A percentile compares a stretch with the other conserved stretches of the same genome.
Evolutionary conservation across 2,797 vertebrate genomes (phyloP).

Genomic region (Coregonus ussuriensis): DNA sequence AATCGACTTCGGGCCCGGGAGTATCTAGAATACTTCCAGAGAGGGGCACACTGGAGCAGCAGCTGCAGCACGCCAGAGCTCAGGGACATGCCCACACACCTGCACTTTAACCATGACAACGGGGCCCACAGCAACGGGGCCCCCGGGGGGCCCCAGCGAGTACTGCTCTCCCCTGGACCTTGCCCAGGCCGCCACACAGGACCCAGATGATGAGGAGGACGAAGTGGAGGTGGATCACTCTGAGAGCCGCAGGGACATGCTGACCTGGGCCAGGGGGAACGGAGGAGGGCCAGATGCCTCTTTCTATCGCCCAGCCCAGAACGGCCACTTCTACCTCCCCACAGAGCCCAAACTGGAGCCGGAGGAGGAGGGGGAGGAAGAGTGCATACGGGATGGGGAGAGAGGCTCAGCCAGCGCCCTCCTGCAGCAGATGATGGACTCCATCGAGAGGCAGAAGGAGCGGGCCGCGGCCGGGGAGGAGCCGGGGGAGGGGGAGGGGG

Average conservation of each 20-base stretch:
- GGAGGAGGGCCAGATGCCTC: constrained; percentile 69
- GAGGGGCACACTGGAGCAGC: constrained; percentile 84
- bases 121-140: constrained; percentile 84
- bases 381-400: constrained; percentile 69
- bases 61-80: constrained; percentile 86
- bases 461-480: constrained; percentile 80
- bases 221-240: constrained; percentile 80
- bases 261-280: constrained; percentile 68
- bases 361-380: constrained; percentile 67
- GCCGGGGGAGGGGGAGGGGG: constrained; percentile 85
- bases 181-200: constrained; percentile 69
- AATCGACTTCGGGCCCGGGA: constrained; percentile 91
- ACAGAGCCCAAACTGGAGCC: constrained; percentile 73
- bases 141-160: constrained; percentile 68
- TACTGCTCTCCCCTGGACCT: constrained; percentile 78
- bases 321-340: constrained; percentile 87
- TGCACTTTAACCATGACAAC: constrained; percentile 83
- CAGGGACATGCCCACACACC: constrained; percentile 81
- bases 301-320: constrained; percentile 85
- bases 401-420: constrained; percentile 89
- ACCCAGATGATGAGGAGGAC: constrained; percentile 82
- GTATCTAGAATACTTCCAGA: constrained; percentile 98
- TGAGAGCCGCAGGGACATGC: constrained; percentile 44
- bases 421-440: constrained; percentile 94
- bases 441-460: constrained; percentile 87